Base-by-base conservation (phyloP, 2,797 vertebrate genomes). In the Aulostomus chinensis region DNA sequence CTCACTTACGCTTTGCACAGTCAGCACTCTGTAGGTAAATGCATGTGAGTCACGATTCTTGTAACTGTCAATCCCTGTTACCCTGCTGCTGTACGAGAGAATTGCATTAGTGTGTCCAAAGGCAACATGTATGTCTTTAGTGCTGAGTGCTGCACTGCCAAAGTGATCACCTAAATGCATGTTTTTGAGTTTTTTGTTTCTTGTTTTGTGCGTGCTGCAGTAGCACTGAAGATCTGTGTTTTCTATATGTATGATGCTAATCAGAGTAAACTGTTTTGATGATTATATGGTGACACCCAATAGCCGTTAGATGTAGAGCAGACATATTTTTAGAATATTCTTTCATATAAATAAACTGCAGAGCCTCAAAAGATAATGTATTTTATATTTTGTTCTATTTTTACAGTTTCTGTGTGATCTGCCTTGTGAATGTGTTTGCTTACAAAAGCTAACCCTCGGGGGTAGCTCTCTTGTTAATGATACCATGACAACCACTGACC, bases 111-210 rank as follows among this genome's bases (percentile, higher is more conserved):
- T 49, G 51, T 56, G 73, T 61, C 17, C 39, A 15, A 68, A 51
- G 40, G 42, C 37, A 58, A 55, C 20, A 55, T 31, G 26, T 74
- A 20, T 5, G 16, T 40, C 28, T 56, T 59, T 58, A 62, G 78
- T 89, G 87, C 89, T 91, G 89, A 90, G 81, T 88, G 78, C 73
- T 79, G 80, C 85, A 81, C 77, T 74, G 82, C 81, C 62, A 50
- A 72, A 75, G 79, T 86, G 76, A 66, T 78, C 68, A 82, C 61
- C 56, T 77, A 58, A 74, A 61, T 86, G 90, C 89, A 91, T 90
- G 89, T 75, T 52, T 68, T 65, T 77, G 29, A 38, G 42, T 73
- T 14, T 60, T 60, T 49, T 13, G 57, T 43, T 59, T 30, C 2
- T 47, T 68, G 42, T 67, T 61, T 58, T 60, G 32, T 76, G 64